Evolutionary conservation across 2,113 vertebrate species (phyloP).

Genomic region (Gymnocephalus cernua): DNA sequence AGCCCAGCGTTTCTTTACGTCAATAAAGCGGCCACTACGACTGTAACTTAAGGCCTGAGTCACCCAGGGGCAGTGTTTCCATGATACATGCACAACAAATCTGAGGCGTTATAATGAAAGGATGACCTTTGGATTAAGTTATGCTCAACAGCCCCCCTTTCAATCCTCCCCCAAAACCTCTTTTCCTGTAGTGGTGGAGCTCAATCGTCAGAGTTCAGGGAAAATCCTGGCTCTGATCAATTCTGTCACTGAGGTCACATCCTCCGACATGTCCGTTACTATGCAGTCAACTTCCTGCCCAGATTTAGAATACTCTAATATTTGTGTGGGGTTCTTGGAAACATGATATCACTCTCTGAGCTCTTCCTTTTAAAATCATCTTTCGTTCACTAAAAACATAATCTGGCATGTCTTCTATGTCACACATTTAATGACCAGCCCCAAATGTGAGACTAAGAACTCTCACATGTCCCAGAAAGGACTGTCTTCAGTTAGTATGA

Average conservation of each 20-base stretch:
- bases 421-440: not conserved
- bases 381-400: not conserved
- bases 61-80: conserved; percentile 28
- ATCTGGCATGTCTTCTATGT: not conserved
- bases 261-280: conserved; percentile 38
- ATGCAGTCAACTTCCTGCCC: conserved; percentile 41
- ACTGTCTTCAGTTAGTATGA: conserved; percentile 17
- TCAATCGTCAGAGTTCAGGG: conserved; percentile 40
- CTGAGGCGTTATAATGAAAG: conserved; percentile 26
- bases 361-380: not conserved
- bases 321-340: not conserved
- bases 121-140: conserved; percentile 53
- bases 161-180: conserved; percentile 28
- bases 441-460: conserved; percentile 2
- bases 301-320: conserved; percentile 7
- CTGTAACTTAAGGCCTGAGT: conserved; percentile 36
- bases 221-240: conserved; percentile 46
- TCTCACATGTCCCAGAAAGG: conserved; percentile 4
- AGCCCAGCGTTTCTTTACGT: conserved; percentile 40
- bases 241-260: conserved; percentile 59
- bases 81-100: conserved; percentile 49
- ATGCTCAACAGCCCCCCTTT: conserved; percentile 30
- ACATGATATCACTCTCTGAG: not conserved
- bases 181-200: conserved; percentile 17
- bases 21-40: conserved; percentile 34